These are phyloP conservation scores for Leucophenga varia DNA, from an alignment of 1,140 invertebrate genomes.

Conservation along the genomic window DNA sequence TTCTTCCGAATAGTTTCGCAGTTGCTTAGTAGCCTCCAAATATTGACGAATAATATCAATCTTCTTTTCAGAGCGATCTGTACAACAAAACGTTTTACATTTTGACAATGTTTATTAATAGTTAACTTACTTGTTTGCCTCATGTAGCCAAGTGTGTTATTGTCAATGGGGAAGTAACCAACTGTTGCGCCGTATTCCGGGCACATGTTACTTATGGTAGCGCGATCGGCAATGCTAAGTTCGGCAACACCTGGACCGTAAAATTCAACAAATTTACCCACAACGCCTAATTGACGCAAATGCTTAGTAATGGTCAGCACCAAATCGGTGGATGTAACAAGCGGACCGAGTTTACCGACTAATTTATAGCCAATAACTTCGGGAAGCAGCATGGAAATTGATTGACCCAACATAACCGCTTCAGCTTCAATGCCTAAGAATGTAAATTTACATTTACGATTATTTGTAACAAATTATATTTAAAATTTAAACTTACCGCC, in stretches of 20 bases:
- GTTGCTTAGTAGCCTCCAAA: constrained; percentile 76
- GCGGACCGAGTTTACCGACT: constrained; percentile 74
- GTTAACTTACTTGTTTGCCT: constrained; percentile 77
- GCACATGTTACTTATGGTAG: constrained; percentile 96
- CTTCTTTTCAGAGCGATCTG: constrained; percentile 80
- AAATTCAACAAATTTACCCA: constrained; percentile 99
- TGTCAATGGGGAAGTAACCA: constrained; percentile 94
- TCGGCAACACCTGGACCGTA: constrained; percentile 89
- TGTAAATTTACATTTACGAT: not conserved
- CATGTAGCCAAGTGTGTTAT: constrained; percentile 81
- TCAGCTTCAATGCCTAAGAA: constrained; percentile 78
- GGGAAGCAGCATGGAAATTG: constrained; percentile 94
- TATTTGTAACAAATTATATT: constrained; percentile 3
- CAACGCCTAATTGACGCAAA: constrained; percentile 89
- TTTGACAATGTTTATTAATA: not conserved
- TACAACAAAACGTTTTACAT: constrained; percentile 14
- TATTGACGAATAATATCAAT: constrained; percentile 85
- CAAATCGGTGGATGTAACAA: constrained; percentile 95
- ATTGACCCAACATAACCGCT: constrained; percentile 91
- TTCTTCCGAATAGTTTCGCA: constrained; percentile 79
- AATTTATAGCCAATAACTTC: constrained; percentile 95
- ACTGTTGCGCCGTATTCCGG: constrained; percentile 97
- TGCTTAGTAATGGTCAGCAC: constrained; percentile 98
- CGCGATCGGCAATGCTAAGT: constrained; percentile 92
- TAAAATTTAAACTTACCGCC: constrained; percentile 22